A percentile compares a stretch with the other conserved stretches of the same genome.
These are phyloP conservation scores for Muscicapa striata DNA, from an alignment of 2,797 vertebrate species.

Conservation along the genomic window DNA sequence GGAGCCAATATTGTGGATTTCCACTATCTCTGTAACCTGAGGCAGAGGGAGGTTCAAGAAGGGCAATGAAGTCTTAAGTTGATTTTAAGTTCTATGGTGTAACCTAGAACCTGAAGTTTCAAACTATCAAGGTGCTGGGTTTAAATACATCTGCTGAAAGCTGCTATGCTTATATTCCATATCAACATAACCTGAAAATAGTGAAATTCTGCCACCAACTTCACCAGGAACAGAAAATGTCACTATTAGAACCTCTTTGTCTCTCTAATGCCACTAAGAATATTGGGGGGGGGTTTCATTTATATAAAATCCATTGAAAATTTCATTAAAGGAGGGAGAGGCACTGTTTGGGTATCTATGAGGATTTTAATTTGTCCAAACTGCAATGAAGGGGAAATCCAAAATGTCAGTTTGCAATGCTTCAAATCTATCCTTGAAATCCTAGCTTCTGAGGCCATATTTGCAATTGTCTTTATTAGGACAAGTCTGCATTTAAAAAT, in stretches of 20 bases:
- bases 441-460: neutral
- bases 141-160: neutral
- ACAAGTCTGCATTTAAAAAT: neutral
- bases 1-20: neutral
- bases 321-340: neutral
- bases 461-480: neutral
- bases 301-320: neutral
- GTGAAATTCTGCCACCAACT: neutral
- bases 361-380: neutral
- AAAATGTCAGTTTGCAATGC: neutral
- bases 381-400: neutral
- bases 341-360: neutral
- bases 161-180: neutral
- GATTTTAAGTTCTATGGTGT: neutral
- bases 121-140: neutral
- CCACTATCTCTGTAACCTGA: neutral
- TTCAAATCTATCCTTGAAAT: neutral
- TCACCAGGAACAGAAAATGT: neutral
- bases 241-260: neutral
- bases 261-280: neutral
- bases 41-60: neutral
- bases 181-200: neutral
- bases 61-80: neutral
- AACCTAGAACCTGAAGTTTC: neutral
- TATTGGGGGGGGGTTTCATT: rapidly evolving